Conservation (phyloP, 2,888 invertebrate species). For the Imbricaverruca yamaguchii region DNA sequence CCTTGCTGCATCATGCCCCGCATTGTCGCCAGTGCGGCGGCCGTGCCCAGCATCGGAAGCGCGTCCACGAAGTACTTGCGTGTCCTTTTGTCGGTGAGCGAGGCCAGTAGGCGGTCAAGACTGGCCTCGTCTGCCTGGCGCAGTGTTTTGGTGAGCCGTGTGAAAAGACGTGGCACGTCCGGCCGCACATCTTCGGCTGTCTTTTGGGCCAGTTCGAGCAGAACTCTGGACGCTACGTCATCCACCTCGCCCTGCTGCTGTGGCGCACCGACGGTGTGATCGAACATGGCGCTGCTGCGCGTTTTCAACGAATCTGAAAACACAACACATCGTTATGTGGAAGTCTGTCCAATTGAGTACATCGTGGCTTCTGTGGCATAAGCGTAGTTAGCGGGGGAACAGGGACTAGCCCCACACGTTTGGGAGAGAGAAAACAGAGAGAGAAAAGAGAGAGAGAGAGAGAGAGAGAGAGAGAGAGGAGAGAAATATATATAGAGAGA, state of each 20-base stretch:
- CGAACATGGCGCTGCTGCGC: slow-evolving; percentile 53
- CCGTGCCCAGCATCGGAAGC: slow-evolving; percentile 75
- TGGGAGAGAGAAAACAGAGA: too few relatives aligned
- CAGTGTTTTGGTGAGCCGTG: slow-evolving; percentile 42
- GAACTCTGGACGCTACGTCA: slow-evolving; percentile 37
- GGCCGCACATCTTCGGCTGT: slow-evolving; percentile 41
- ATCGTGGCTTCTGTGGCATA: too few relatives aligned
- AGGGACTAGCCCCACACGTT: too few relatives aligned
- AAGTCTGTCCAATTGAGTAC: too few relatives aligned
- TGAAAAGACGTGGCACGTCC: slow-evolving; percentile 44
- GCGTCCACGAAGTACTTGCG: slow-evolving; percentile 58
- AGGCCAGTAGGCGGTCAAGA: slow-evolving; percentile 38
- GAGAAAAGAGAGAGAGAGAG: too few relatives aligned
- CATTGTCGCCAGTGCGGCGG: slow-evolving; percentile 73
- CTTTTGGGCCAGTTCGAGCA: slow-evolving; percentile 35
- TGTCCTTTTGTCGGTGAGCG: slow-evolving; percentile 28
- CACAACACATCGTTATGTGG: too few relatives aligned
- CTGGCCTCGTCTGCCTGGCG: slow-evolving; percentile 39
- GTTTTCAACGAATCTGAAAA: neutral
- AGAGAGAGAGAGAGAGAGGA: too few relatives aligned
- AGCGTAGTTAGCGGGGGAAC: too few relatives aligned
- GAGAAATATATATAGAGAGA: too few relatives aligned
- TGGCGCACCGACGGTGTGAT: slow-evolving; percentile 48
- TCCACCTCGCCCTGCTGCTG: slow-evolving; percentile 35
- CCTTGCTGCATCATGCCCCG: slow-evolving; percentile 64